Base-by-base conservation (phyloP, 2,113 vertebrate genomes). In the Cepphus grylle region DNA sequence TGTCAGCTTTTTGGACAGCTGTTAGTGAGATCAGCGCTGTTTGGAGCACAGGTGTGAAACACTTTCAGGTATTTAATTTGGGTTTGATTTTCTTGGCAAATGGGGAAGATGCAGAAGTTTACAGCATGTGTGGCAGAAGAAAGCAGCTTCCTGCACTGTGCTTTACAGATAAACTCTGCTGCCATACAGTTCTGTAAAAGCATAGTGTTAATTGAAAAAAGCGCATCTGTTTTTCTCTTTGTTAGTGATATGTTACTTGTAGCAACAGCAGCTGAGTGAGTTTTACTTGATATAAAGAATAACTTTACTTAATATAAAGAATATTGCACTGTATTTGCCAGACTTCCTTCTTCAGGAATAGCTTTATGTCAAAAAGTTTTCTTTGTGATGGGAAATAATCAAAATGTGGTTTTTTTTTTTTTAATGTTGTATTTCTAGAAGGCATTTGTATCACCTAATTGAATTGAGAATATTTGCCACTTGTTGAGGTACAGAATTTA, bases 101-200 rank as follows among this genome's bases (percentile, higher is more conserved):
- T 91, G 18, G 30, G n/a, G 49, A 85, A 92, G 79, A 56, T 65
- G 30, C 2, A 62, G 36, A 78, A 76, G 78, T 70, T 19, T 81
- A 5, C 38, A 38, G 17, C 0, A 0, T 38, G 22, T 3, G 1
- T 7, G 6, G n/a, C 26, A 67, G 63, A 61, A 53, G 53, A 62
- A 52, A 67, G n/a, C 3, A 2, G 65, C 11, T 81, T 58, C 76
- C 32, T 92, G 83, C 19, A 22, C 47, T 13, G 3, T 45, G 6
- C 23, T 50, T 63, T 3, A 65, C 16, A 49, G 67, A 89, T 69
- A 49, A 93, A 56, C 27, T 83, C 34, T 81, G 58, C 49, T 88
- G 63, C 61, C n/a, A 7, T 36, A 34, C 16, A 23, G 15, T 67
- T 78, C n/a, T 95, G 65, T 67, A 87, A 72, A 96, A 67, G 26